Percentiles rank a stretch among this genome's conserved stretches.
Evolutionary conservation across 2,888 invertebrate species (phyloP).

Genomic region (Dolichomitus sp.): DNA sequence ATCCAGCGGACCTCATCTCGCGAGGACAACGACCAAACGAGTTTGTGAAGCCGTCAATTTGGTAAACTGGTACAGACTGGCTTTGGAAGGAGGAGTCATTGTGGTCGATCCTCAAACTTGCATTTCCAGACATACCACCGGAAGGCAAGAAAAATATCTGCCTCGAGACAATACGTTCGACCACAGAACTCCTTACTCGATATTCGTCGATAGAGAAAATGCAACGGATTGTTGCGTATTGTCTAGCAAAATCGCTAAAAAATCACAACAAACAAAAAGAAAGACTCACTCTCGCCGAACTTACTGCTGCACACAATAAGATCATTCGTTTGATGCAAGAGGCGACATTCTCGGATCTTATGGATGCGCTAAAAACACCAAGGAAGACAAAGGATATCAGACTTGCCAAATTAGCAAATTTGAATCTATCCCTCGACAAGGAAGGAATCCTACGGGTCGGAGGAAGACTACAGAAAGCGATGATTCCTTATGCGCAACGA

Average conservation of each 20-base stretch:
- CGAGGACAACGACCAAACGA: constrained; percentile 25
- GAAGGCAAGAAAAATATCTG: not conserved
- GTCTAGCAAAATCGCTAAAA: constrained; percentile 46
- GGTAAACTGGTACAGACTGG: constrained; percentile 55
- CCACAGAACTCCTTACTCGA: not conserved
- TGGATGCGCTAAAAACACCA: not conserved
- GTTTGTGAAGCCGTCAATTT: constrained; percentile 14
- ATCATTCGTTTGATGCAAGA: constrained; percentile 9
- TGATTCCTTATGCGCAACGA: constrained; percentile 54
- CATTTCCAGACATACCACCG: not conserved
- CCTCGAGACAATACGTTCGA: not conserved
- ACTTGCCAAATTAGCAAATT: constrained; percentile 40
- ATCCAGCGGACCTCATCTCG: constrained; percentile 54
- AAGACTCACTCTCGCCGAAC: not conserved
- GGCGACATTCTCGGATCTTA: not conserved
- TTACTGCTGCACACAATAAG: not conserved
- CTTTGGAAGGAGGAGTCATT: not conserved
- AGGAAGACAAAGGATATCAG: not conserved
- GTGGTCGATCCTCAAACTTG: constrained; percentile 13
- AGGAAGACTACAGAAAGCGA: constrained; percentile 65
- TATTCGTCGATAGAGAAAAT: constrained; percentile 34
- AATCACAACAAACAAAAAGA: not conserved
- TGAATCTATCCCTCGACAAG: constrained; percentile 70
- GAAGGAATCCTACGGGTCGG: constrained; percentile 69
- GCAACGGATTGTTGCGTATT: constrained; percentile 43